Evolutionary conservation across 2,113 vertebrate genomes (phyloP).

Genomic region (Oriolus oriolus): DNA sequence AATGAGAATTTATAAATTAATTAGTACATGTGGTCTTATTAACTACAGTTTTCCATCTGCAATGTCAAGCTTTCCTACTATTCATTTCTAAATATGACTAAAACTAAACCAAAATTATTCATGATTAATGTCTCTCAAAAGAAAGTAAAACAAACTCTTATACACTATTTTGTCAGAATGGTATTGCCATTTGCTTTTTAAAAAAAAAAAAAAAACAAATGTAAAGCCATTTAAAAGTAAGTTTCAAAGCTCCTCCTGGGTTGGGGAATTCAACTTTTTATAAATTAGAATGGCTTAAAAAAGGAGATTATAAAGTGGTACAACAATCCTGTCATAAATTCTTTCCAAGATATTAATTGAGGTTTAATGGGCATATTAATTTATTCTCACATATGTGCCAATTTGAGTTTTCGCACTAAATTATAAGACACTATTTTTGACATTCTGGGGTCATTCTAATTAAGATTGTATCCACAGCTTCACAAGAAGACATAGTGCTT

Average conservation of each 20-base stretch:
- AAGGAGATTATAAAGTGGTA: not conserved
- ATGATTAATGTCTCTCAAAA: not conserved
- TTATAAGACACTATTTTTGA: constrained; percentile 62
- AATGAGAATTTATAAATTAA: constrained; percentile 67
- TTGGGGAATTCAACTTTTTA: not conserved
- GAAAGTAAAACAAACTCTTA: not conserved
- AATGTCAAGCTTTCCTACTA: not conserved
- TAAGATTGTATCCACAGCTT: constrained; percentile 39
- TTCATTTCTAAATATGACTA: constrained; percentile 9
- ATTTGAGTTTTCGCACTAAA: constrained; percentile 63
- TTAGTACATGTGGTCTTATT: constrained; percentile 41
- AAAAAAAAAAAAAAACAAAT: not conserved
- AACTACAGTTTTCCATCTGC: constrained; percentile 47
- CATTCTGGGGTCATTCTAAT: constrained; percentile 55
- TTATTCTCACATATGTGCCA: constrained; percentile 54
- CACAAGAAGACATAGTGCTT: not conserved
- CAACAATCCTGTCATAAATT: not conserved
- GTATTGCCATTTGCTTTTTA: not conserved
- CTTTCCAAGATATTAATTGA: constrained; percentile 42
- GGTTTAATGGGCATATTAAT: not conserved
- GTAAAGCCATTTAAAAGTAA: not conserved
- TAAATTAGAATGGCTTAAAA: not conserved
- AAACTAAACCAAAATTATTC: not conserved
- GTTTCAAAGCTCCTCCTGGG: not conserved
- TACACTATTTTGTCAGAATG: not conserved